Evolutionary conservation across 2,888 invertebrate genomes (phyloP), one percentile per base, ranked within the genome.

Genomic region (Coenonympha arcania): DNA sequence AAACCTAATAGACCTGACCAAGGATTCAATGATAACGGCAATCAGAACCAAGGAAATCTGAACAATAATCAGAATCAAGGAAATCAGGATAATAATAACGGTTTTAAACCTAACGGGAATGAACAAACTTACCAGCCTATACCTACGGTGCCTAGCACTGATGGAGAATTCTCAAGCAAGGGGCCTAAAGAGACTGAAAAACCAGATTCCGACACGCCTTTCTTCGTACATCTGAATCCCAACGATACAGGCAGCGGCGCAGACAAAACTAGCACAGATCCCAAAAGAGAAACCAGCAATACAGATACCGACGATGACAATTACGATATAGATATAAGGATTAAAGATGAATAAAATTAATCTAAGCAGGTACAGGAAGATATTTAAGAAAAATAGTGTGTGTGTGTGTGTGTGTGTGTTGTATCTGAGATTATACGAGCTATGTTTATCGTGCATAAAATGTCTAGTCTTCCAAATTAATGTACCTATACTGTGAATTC

Each of bases 181-280:
- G 33, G 36, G 11, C 44, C 44, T 8, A 6, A 8, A 15, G 3
- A 13, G 11, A 45, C 36, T 1, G 68, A 71, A 53, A 71, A 70
- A 46, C 68, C 74, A 8, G 60, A 64, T 3, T 62, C 66, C n/a
- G 71, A 70, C 52, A 56, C 49, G 16, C 81, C 84, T 5, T 58
- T 76, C 3, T 74, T 75, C 49, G 65, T 85, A 15, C 79, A 83
- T 15, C 69, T 85, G 1, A 65, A 67, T 24, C 71, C 76, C 3
- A 72, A 75, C 41, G 67, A 49, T 18, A 37, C 31, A 33, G 73
- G 74, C 44, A 73, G 73, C 58, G 70, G 68, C 26, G 71, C 68
- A 16, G 68, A 72, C 40, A 64, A 69, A 16, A 52, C 51, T 26
- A 52, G 48, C 26, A 73, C 66, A 46, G 73, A 70, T 11, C 84